These are phyloP conservation scores for Zaprionus capensis DNA, from an alignment of 1,140 invertebrate species.

Conservation along the genomic window DNA sequence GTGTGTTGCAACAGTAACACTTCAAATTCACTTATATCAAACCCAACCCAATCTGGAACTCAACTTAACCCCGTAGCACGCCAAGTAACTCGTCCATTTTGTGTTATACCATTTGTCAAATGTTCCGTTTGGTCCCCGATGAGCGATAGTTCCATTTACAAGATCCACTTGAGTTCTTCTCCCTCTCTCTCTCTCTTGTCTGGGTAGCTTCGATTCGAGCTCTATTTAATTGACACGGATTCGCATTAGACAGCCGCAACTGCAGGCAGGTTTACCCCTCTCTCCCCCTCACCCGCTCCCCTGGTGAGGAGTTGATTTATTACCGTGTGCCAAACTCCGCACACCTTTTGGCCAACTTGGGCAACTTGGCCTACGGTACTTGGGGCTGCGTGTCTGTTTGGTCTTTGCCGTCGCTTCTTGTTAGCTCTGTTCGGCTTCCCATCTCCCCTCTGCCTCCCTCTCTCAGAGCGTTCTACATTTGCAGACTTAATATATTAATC, in stretches of 20 bases:
- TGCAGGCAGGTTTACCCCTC: slow-evolving; percentile 6
- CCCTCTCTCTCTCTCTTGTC: background rate
- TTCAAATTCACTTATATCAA: background rate
- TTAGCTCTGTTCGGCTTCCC: slow-evolving; percentile 29
- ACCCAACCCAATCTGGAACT: background rate
- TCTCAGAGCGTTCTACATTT: background rate
- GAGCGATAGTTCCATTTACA: slow-evolving; percentile 9
- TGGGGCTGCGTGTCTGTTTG: slow-evolving; percentile 48
- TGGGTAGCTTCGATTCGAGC: slow-evolving; percentile 18
- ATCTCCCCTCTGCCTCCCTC: background rate
- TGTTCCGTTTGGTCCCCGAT: slow-evolving; percentile 16
- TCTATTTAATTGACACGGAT: slow-evolving; percentile 51
- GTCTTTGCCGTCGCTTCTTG: slow-evolving; percentile 39
- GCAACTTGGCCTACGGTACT: slow-evolving; percentile 1
- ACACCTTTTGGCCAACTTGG: slow-evolving; percentile 56
- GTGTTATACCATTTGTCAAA: background rate
- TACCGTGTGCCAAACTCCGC: slow-evolving; percentile 67
- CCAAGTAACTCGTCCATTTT: slow-evolving; percentile 4
- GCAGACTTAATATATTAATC: slow-evolving; percentile 78
- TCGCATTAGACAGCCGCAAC: slow-evolving; percentile 53
- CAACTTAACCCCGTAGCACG: background rate
- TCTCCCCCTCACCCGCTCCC: background rate
- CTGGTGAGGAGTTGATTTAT: slow-evolving; percentile 67
- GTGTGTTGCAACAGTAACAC: background rate
- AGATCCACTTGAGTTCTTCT: slow-evolving; percentile 30